Conservation (phyloP, 2,888 invertebrate genomes). For the Caenorhabditis afra region DNA sequence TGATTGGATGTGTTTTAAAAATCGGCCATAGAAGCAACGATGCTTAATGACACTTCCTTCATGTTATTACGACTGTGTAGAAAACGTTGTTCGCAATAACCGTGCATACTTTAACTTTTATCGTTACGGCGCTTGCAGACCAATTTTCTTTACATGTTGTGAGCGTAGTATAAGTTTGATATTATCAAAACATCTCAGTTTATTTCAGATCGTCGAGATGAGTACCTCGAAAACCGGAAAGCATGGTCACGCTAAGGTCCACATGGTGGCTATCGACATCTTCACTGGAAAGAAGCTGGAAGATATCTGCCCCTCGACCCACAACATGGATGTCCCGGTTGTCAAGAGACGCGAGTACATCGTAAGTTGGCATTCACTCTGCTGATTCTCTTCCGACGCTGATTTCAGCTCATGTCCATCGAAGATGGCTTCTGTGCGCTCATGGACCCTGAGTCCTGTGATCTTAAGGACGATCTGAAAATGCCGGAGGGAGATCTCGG, state of each 20-base stretch:
- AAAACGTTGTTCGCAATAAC: no score
- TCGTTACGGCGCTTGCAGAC: no score
- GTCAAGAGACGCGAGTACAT: constrained; percentile 97
- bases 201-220: constrained; percentile 96
- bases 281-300: constrained; percentile 94
- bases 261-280: constrained; percentile 94
- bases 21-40: no score
- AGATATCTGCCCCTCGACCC: constrained; percentile 97
- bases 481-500: constrained; percentile 95
- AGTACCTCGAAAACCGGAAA: constrained; percentile 99
- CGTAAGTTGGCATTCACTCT: constrained; percentile 81
- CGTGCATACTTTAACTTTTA: no score
- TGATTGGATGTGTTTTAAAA: no score
- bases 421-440: constrained; percentile 92
- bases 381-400: neutral
- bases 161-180: no score
- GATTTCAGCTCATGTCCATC: constrained; percentile 87
- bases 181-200: no score
- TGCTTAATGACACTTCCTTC: no score
- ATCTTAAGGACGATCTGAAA: constrained; percentile 87
- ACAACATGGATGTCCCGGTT: constrained; percentile 99
- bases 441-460: constrained; percentile 92
- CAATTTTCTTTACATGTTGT: no score
- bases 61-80: no score
- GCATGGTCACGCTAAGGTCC: constrained; percentile 99